Evolutionary conservation across 1,140 invertebrate species (phyloP).

Genomic region (Drosophila nebulosa): DNA sequence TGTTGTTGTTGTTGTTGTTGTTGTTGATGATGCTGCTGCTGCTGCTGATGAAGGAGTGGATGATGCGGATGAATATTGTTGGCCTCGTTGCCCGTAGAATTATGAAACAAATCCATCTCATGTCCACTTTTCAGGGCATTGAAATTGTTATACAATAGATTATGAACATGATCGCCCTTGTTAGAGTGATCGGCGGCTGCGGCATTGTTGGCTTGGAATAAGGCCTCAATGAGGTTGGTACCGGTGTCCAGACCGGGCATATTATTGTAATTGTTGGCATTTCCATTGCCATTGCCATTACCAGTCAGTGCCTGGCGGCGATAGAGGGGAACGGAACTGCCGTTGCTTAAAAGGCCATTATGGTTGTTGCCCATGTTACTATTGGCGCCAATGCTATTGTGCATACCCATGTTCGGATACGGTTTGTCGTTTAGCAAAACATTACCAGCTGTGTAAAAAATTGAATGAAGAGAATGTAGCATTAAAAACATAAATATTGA

Average conservation of each 20-base stretch:
- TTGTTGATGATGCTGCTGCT: slow-evolving; percentile 39
- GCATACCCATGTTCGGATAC: slow-evolving; percentile 49
- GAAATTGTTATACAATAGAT: slow-evolving; percentile 70
- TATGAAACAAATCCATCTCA: slow-evolving; percentile 68
- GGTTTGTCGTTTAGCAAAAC: slow-evolving; percentile 58
- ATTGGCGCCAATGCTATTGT: slow-evolving; percentile 40
- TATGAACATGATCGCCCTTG: slow-evolving; percentile 60
- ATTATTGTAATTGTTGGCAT: slow-evolving; percentile 63
- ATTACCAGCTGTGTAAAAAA: slow-evolving; percentile 19
- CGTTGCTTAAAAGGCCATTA: slow-evolving; percentile 56
- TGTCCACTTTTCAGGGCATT: slow-evolving; percentile 49
- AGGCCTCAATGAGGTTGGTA: slow-evolving; percentile 65
- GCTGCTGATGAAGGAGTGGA: slow-evolving; percentile 41
- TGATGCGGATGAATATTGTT: slow-evolving; percentile 21
- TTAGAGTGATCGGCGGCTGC: slow-evolving; percentile 43
- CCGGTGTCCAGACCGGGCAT: slow-evolving; percentile 60
- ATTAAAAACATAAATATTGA: too few species aligned
- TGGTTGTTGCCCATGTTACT: slow-evolving; percentile 19
- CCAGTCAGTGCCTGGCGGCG: slow-evolving; percentile 79
- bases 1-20: slow-evolving; percentile 32
- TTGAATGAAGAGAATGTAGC: not conserved
- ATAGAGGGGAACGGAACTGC: slow-evolving; percentile 81
- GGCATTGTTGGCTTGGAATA: slow-evolving; percentile 69
- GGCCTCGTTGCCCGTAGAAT: slow-evolving; percentile 13
- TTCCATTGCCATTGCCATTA: slow-evolving; percentile 68